Evolutionary conservation across 2,797 vertebrate species (phyloP), one percentile per base, ranked within the genome.

Genomic region (Psittacula echo): DNA sequence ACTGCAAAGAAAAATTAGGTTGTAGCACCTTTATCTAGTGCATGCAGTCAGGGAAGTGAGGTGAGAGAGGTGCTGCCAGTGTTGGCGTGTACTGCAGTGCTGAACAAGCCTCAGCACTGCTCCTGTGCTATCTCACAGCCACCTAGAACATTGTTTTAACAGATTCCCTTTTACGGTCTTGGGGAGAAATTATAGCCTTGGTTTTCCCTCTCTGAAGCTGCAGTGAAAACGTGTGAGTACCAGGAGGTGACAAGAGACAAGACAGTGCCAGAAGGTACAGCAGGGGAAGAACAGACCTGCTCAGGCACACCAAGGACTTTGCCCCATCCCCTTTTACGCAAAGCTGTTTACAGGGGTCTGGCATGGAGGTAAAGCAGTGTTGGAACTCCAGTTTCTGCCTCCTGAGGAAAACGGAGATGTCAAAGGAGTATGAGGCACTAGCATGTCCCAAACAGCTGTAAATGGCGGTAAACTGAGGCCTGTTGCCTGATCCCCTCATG

Each of bases 271-370:
- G 26, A 20, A 81, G 51, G 24, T 51, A 4, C n/a, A 20, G 24
- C 32, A 70, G 26, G 27, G 14, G 6, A 78, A 62, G 39, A 41
- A 22, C 23, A 56, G 80, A n/a, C 16, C 6, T 76, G 37, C 45
- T 83, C 7, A 64, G 60, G 45, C 26, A n/a, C 41, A 51, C 9
- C 5, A 5, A 23, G 27, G 60, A 15, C 50, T 91, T 82, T 42
- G 10, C 9, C 7, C 13, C 14, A 26, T 66, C 8, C 14, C 9
- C 7, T 62, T 9, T 42, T 0, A 0, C 0, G 1, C 9, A 26
- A 16, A 48, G 30, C 37, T 72, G 23, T 65, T 79, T 34, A 26
- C 53, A 50, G 34, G 4, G 3, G 4, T 77, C 39, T 65, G 39
- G 14, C 30, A 47, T 3, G 8, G 54, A 39, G 51, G 37, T 41